Conservation (phyloP, 2,888 invertebrate species). For the Bellardia pandia region DNA sequence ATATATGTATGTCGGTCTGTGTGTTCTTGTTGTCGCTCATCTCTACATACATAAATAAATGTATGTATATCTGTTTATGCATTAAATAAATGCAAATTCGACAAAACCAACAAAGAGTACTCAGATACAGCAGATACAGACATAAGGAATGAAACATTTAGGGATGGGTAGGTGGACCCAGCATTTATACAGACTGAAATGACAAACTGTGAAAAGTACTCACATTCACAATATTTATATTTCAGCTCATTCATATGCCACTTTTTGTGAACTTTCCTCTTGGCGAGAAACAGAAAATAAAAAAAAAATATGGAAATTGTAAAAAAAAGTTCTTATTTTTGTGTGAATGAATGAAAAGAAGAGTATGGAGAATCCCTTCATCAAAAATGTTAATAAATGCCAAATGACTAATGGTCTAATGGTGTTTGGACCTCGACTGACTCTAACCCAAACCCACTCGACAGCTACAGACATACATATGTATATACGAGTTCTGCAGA, state of each 20-base stretch:
- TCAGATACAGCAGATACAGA: not conserved
- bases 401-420: constrained; percentile 70
- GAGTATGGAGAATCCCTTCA: constrained; percentile 64
- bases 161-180: not conserved
- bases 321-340: constrained; percentile 1
- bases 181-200: not conserved
- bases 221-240: constrained; percentile 15
- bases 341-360: constrained; percentile 3
- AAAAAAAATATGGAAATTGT: not conserved
- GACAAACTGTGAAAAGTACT: not conserved
- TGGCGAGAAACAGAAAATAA: not conserved
- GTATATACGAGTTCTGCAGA: constrained; percentile 19
- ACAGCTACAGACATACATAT: not conserved
- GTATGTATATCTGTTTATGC: constrained; percentile 29
- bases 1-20: not conserved
- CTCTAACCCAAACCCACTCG: constrained; percentile 29
- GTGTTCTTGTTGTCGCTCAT: constrained; percentile 16
- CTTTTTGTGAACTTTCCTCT: constrained; percentile 16
- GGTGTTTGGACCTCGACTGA: constrained; percentile 48
- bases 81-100: constrained; percentile 63
- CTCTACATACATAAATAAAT: not conserved
- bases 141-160: not conserved
- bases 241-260: constrained; percentile 34
- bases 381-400: constrained; percentile 72
- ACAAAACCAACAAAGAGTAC: constrained; percentile 33